phyloP scores from a whole-genome alignment of 2,888 invertebrate genomes.

The Troides aeacus region DNA sequence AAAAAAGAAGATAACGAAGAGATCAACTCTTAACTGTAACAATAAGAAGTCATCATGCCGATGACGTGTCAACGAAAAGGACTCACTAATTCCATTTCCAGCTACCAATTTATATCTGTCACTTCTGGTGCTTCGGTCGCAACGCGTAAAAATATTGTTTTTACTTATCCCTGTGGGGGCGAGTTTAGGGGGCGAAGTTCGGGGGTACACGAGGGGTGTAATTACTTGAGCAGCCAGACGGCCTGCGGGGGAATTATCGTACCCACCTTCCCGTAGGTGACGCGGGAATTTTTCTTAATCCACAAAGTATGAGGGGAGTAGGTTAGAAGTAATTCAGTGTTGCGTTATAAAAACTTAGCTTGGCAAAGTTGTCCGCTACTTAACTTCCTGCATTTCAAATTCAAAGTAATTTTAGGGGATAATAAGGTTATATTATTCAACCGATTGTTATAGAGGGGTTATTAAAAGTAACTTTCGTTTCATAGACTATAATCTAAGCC shows the following conservation, averaged over 20 bases:
- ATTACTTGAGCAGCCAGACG: conserved; percentile 75
- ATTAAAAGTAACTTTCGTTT: too few species aligned
- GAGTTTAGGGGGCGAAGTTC: conserved; percentile 40
- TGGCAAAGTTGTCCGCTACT: not conserved
- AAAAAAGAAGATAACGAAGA: too few species aligned
- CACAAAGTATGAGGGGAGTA: conserved; percentile 30
- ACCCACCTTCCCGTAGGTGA: conserved; percentile 60
- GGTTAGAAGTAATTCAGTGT: conserved; percentile 13
- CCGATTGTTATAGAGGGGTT: too few species aligned
- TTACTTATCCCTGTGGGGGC: conserved; percentile 68
- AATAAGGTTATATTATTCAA: too few species aligned
- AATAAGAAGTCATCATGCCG: conserved; percentile 16
- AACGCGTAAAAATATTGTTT: conserved; percentile 78
- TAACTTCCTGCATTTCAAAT: too few species aligned
- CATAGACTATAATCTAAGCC: too few species aligned
- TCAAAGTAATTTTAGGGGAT: too few species aligned
- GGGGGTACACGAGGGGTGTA: conserved; percentile 54
- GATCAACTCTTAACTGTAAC: too few species aligned
- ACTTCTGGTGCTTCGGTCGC: conserved; percentile 69
- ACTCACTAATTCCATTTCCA: conserved; percentile 69
- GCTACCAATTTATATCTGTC: conserved; percentile 76
- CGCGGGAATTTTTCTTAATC: conserved; percentile 64
- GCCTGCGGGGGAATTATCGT: conserved; percentile 66
- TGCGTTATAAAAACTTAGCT: conserved; percentile 2
- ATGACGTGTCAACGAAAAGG: conserved; percentile 8